Base-by-base conservation (phyloP, 2,888 invertebrate genomes). In the Sisyra nigra region DNA sequence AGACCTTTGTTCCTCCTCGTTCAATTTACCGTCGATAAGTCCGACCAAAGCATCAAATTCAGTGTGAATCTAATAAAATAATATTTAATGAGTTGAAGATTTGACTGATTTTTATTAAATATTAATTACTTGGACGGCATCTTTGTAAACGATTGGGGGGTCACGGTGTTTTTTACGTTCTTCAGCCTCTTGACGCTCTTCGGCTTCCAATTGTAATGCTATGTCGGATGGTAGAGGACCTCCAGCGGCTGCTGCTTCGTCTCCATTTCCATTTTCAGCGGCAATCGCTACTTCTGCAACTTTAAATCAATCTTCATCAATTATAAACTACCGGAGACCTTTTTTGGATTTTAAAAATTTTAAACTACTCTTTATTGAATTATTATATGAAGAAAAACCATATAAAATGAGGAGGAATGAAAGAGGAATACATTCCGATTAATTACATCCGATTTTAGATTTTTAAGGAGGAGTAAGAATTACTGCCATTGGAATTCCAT, bases 121-220 rank as follows among this genome's bases (percentile, higher is more conserved):
- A 10, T 4, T 45, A 68, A 72, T 73, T 58, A 82, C 80, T 57
- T 85, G 80, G 50, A 83, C 65, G 10, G 59, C 50, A 56, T 80
- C 80, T 52, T 70, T 74, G 62, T 74, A 87, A 32, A 86, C 77
- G 53, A 88, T 76, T 34, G 88, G 85, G 40, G 87, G 87, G 57
- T 86, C 83, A 42, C 80, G 68, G 46, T 68, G 69, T 53, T 76
- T 74, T 61, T 77, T 79, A 53, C 74, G 72, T 57, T 75, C 78
- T 58, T 85, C 85, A 47, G 74, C 72, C 49, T 72, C 72, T 38
- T 70, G 67, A 45, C 71, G 67, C 57, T 78, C 77, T 50, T 78
- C 79, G 34, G 72, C 74, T 49, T 74, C 71, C 53, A 72, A 60
- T 50, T 72, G 70, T 43, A 67, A 60, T 31, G 67, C 65, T 48